Conservation (phyloP, 2,797 vertebrate species). For the Vireo griseus region DNA sequence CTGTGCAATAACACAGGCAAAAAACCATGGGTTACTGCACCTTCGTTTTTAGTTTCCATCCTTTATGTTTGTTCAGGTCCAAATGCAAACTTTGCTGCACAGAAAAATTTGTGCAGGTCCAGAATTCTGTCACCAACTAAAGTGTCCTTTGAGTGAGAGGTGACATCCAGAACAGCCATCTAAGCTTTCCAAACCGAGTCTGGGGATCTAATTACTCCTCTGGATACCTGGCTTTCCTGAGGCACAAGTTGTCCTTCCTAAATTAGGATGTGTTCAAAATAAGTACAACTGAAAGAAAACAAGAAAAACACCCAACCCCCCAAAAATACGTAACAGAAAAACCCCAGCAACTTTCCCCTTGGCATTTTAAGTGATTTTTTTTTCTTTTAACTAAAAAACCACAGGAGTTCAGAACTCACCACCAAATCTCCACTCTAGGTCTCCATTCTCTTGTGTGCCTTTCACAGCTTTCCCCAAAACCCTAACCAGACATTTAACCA, state of each 20-base stretch:
- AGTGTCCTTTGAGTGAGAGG: not conserved
- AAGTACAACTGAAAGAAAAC: not conserved
- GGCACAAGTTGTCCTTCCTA: not conserved
- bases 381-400: not conserved
- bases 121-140: not conserved
- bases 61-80: not conserved
- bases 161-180: not conserved
- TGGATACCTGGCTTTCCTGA: not conserved
- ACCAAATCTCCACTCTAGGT: not conserved
- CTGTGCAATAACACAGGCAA: not conserved
- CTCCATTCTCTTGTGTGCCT: not conserved
- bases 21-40: not conserved
- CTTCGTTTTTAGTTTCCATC: not conserved
- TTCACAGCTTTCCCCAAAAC: not conserved
- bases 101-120: not conserved
- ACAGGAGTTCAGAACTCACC: not conserved
- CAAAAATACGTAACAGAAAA: not conserved
- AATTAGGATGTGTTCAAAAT: not conserved
- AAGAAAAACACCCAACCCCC: not conserved
- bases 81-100: not conserved
- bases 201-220: not conserved
- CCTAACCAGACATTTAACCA: not conserved
- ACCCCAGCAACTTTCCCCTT: not conserved
- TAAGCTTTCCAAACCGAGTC: not conserved
- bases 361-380: not conserved